These are phyloP conservation scores for Delphinapterus leucas DNA, from an alignment of 2,113 vertebrate genomes.

Conservation along the genomic window DNA sequence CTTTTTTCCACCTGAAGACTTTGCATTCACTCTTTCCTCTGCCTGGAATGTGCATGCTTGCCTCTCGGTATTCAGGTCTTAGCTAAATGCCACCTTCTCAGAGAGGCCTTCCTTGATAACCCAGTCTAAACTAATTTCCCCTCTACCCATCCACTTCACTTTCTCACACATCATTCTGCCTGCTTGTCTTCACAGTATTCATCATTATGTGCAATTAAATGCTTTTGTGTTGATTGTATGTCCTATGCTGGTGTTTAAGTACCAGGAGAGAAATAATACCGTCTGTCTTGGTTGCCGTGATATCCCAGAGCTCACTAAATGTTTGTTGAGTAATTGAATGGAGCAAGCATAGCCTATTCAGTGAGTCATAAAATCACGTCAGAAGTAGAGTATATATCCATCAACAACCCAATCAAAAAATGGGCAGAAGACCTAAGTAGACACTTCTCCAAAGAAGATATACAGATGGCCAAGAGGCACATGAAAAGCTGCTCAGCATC, in stretches of 20 bases:
- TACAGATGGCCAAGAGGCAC: too few species aligned
- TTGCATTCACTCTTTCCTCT: not conserved
- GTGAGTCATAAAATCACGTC: not conserved
- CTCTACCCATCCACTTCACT: not conserved
- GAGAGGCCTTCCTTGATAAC: not conserved
- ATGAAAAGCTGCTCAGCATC: too few species aligned
- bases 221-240: not conserved
- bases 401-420: too few species aligned
- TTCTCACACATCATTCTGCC: not conserved
- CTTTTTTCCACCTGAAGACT: not conserved
- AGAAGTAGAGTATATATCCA: not conserved
- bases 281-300: not conserved
- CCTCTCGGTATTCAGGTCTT: not conserved
- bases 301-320: not conserved
- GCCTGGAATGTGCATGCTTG: not conserved
- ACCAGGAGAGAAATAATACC: not conserved
- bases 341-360: not conserved
- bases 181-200: not conserved
- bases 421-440: too few species aligned
- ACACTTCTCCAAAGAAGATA: too few species aligned
- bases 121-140: not conserved
- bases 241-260: not conserved
- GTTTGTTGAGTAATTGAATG: not conserved
- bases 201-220: not conserved
- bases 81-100: not conserved